A percentile compares a stretch with the other conserved stretches of the same genome.
phyloP scores from a whole-genome alignment of 2,888 invertebrate species.

The Linyphia triangularis region DNA sequence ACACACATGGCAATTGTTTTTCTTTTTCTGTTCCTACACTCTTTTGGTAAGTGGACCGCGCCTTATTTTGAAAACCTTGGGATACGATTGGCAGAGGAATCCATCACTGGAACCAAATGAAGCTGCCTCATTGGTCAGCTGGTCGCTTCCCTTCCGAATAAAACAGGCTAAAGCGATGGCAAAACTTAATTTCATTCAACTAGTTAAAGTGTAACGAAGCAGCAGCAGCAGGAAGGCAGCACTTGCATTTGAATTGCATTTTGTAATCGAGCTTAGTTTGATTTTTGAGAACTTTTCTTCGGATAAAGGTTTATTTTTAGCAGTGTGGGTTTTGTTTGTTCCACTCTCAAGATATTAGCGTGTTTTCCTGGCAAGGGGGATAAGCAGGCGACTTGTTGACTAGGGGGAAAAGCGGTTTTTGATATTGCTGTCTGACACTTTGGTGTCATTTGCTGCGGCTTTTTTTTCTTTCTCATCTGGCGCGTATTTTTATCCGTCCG shows the following conservation, averaged over 20 bases:
- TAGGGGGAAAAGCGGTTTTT: constrained; percentile 10
- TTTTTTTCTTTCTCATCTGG: neutral
- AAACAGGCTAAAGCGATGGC: constrained; percentile 52
- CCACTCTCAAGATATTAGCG: constrained; percentile 30
- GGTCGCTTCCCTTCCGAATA: constrained; percentile 21
- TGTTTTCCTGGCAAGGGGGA: constrained; percentile 14
- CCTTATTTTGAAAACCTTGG: constrained; percentile 71
- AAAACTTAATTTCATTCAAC: constrained; percentile 22
- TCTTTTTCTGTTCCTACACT: constrained; percentile 5
- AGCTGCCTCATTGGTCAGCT: constrained; percentile 47
- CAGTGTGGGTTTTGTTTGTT: constrained; percentile 13
- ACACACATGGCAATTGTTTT: constrained; percentile 25
- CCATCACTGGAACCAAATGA: constrained; percentile 21
- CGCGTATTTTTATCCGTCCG: neutral
- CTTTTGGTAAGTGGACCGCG: constrained; percentile 40
- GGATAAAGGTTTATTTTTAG: constrained; percentile 22
- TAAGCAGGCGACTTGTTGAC: neutral
- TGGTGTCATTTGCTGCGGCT: constrained; percentile 30
- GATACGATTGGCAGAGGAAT: constrained; percentile 46
- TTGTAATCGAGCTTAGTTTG: neutral
- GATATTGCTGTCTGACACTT: constrained; percentile 18
- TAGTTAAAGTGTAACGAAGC: constrained; percentile 18
- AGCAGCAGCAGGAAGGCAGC: neutral
- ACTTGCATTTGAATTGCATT: constrained; percentile 12
- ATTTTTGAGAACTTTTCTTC: neutral